phyloP scores from a whole-genome alignment of 2,888 invertebrate species.

The Cephonodes hylas region DNA sequence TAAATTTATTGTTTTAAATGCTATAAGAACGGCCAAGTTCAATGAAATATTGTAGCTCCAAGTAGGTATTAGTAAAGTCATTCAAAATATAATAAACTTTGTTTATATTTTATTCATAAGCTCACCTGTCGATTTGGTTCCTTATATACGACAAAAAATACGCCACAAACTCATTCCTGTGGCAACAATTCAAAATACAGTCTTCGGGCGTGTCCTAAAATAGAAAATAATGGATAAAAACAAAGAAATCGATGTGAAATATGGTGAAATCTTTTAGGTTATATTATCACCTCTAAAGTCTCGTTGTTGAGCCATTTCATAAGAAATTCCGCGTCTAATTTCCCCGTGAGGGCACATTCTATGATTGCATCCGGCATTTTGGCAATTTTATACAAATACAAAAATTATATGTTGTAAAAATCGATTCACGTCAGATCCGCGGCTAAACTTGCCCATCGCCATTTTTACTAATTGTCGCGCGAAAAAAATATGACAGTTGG shows the following conservation, averaged over 20 bases:
- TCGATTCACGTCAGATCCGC: constrained; percentile 46
- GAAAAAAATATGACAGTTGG: neutral
- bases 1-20: neutral
- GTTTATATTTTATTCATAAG: constrained; percentile 27
- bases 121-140: constrained; percentile 77
- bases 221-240: constrained; percentile 24
- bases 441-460: constrained; percentile 30
- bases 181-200: constrained; percentile 60
- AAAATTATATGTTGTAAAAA: constrained; percentile 33
- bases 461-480: constrained; percentile 20
- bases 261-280: constrained; percentile 42
- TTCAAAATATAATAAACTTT: constrained; percentile 4
- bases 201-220: constrained; percentile 67
- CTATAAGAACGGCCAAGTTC: neutral
- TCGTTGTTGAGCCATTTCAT: constrained; percentile 72
- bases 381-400: constrained; percentile 24
- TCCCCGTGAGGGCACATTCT: constrained; percentile 67
- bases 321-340: constrained; percentile 58
- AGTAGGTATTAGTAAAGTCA: neutral
- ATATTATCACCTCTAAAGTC: constrained; percentile 61
- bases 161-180: constrained; percentile 78
- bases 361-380: constrained; percentile 76
- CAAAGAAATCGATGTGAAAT: constrained; percentile 19
- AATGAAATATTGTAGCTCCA: neutral
- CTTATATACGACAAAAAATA: constrained; percentile 80